phyloP scores from a whole-genome alignment of 2,797 vertebrate species.

The Oreonectes daqikongensis region DNA sequence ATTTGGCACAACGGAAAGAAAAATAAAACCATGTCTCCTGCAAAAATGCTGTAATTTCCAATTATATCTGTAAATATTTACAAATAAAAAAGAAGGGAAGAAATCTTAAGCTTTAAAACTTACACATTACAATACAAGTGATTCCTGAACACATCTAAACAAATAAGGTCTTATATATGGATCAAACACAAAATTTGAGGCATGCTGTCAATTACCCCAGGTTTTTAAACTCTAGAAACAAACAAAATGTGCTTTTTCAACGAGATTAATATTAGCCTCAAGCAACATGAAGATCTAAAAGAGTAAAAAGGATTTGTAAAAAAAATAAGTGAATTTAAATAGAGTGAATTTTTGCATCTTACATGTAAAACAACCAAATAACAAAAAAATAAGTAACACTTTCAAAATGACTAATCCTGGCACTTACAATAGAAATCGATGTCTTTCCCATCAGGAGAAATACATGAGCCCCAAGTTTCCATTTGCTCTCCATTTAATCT shows the following conservation, averaged over 20 bases:
- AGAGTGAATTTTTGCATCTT: too few relatives aligned
- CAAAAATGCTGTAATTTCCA: background rate
- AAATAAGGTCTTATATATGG: background rate
- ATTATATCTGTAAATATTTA: background rate
- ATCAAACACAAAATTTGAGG: background rate
- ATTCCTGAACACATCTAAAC: conserved; percentile 37
- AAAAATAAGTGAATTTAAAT: too few relatives aligned
- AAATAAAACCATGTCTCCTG: conserved; percentile 18
- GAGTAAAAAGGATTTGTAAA: too few relatives aligned
- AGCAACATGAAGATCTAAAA: too few relatives aligned
- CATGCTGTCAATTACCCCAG: background rate
- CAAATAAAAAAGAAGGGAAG: conserved; percentile 36
- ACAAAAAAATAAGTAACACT: too few relatives aligned
- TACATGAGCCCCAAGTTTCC: too few relatives aligned
- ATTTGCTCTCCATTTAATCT: too few relatives aligned
- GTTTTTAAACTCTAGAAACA: background rate
- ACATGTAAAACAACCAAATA: too few relatives aligned
- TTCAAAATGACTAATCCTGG: too few relatives aligned
- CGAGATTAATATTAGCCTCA: too few relatives aligned
- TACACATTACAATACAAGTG: conserved; percentile 41
- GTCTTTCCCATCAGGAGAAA: too few relatives aligned
- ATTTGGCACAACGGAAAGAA: conserved; percentile 25
- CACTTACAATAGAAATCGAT: too few relatives aligned
- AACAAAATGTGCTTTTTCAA: background rate
- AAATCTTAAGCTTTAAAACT: conserved; percentile 44